Percentiles rank a stretch among this genome's conserved stretches.
These are phyloP conservation scores for Drosophila anomelani DNA, from an alignment of 2,888 invertebrate species.

Conservation along the genomic window DNA sequence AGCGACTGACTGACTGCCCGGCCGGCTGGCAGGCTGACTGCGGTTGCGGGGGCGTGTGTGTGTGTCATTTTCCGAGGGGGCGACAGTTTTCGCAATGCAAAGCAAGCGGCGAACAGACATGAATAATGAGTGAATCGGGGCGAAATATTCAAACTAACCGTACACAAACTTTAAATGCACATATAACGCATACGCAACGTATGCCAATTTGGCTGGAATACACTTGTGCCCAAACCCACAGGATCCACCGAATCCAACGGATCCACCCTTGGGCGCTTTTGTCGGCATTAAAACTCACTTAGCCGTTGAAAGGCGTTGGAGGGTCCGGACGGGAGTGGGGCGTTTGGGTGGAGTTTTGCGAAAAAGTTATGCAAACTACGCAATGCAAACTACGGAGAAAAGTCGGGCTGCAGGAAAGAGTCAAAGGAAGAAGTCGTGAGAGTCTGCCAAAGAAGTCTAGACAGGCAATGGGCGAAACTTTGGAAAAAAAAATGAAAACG, in stretches of 20 bases:
- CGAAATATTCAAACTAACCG: conserved; percentile 41
- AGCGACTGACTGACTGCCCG: conserved; percentile 38
- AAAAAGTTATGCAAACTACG: conserved; percentile 78
- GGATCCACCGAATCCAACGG: conserved; percentile 6
- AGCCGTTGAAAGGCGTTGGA: conserved; percentile 35
- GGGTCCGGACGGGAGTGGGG: background rate
- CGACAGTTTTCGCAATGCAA: conserved; percentile 59
- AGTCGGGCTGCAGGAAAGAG: conserved; percentile 28
- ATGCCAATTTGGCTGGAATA: conserved; percentile 41
- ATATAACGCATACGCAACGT: conserved; percentile 60
- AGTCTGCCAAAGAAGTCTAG: conserved; percentile 67
- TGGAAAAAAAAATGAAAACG: conserved; percentile 49
- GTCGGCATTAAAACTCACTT: conserved; percentile 76
- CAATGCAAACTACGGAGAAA: conserved; percentile 62
- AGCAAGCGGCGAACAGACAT: conserved; percentile 68
- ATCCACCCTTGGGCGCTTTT: conserved; percentile 25
- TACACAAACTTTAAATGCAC: conserved; percentile 36
- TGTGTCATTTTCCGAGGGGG: conserved; percentile 51
- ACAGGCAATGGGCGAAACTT: conserved; percentile 68
- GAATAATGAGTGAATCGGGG: conserved; percentile 73
- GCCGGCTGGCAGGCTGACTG: conserved; percentile 37
- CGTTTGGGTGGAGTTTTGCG: background rate
- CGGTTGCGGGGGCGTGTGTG: conserved; percentile 53
- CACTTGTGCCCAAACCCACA: conserved; percentile 13
- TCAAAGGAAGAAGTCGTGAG: conserved; percentile 54